A percentile compares a stretch with the other conserved stretches of the same genome.
These are phyloP conservation scores for Eueremaeus valkanovi DNA, from an alignment of 2,888 invertebrate species.

Conservation along the genomic window DNA sequence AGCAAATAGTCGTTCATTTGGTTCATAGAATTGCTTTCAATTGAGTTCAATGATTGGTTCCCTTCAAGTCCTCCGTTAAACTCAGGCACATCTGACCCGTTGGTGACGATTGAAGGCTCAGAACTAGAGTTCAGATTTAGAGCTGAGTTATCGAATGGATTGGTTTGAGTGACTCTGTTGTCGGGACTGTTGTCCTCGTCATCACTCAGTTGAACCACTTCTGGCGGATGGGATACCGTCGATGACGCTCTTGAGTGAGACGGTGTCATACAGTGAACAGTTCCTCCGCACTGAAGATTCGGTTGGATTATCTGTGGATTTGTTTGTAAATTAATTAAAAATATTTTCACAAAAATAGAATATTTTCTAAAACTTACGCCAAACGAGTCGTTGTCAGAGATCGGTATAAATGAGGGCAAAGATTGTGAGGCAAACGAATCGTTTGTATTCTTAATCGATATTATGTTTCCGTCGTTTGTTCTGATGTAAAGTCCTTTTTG, in stretches of 20 bases:
- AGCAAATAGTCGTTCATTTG: no score
- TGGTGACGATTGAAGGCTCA: not conserved
- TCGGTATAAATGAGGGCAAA: slow-evolving; percentile 6
- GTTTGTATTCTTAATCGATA: slow-evolving; percentile 63
- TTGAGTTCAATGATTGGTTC: no score
- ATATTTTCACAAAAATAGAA: not conserved
- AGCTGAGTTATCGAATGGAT: not conserved
- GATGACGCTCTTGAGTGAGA: slow-evolving; percentile 42
- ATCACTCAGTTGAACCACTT: slow-evolving; percentile 46
- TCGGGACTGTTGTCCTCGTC: slow-evolving; percentile 41
- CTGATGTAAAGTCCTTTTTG: slow-evolving; percentile 95
- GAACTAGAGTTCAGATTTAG: not conserved
- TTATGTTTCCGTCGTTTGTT: slow-evolving; percentile 86
- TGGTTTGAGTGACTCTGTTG: not conserved
- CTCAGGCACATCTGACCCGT: not conserved
- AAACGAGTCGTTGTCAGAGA: slow-evolving; percentile 36
- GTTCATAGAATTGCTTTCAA: no score
- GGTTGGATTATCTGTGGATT: slow-evolving; percentile 44
- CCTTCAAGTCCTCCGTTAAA: no score
- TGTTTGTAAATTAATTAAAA: not conserved
- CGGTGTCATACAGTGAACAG: slow-evolving; percentile 40
- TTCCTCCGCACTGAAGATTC: slow-evolving; percentile 45
- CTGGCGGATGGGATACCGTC: slow-evolving; percentile 43
- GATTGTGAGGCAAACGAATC: not conserved
- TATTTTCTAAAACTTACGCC: slow-evolving; percentile 1